Conservation (phyloP, 1,140 invertebrate genomes). For the Teleopsis dalmanni region DNA sequence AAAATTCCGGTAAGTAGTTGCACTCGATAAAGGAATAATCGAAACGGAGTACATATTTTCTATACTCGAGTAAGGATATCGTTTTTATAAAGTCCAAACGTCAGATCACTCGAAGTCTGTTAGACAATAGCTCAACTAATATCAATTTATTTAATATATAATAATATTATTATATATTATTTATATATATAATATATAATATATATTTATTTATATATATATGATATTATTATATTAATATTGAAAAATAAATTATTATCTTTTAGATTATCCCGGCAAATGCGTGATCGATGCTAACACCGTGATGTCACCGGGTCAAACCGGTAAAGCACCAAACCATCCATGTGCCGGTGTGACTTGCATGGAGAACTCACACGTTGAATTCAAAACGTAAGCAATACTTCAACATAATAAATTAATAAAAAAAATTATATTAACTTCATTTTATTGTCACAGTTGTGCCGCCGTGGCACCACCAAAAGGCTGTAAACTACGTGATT, state of each 20-base stretch:
- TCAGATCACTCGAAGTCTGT: too few species aligned
- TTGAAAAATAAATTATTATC: neutral
- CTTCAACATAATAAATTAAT: neutral
- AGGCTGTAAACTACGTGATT: conserved; percentile 38
- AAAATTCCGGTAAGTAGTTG: conserved; percentile 34
- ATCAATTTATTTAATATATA: too few species aligned
- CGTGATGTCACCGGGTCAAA: conserved; percentile 35
- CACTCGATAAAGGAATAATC: too few species aligned
- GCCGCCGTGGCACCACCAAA: conserved; percentile 24
- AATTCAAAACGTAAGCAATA: conserved; percentile 21
- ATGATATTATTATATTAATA: neutral
- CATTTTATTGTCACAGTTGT: conserved; percentile 14
- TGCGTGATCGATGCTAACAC: conserved; percentile 38
- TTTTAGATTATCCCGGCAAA: conserved; percentile 32
- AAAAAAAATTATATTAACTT: neutral
- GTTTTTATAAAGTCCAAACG: too few species aligned
- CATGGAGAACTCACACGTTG: conserved; percentile 18
- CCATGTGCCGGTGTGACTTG: conserved; percentile 29
- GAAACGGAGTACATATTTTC: neutral
- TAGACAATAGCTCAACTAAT: too few species aligned
- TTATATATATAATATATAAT: neutral
- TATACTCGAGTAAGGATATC: too few species aligned
- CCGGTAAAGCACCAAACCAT: conserved; percentile 29
- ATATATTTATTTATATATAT: neutral
- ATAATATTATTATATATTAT: neutral